Base-by-base conservation (phyloP, 1,140 invertebrate species). In the Drosophila tsacasi region DNA sequence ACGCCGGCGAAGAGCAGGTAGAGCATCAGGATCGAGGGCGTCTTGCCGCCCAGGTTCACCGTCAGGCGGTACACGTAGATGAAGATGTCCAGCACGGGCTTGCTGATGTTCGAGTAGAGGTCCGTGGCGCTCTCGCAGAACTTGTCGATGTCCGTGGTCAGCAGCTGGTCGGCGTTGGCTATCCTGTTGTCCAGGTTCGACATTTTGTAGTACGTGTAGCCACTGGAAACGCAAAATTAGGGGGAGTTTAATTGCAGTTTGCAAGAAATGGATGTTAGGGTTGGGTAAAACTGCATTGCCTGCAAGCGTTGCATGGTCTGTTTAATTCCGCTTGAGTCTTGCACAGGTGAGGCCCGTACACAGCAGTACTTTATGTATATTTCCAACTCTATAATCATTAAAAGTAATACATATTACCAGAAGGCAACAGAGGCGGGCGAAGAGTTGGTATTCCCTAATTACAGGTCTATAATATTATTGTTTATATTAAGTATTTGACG, bases 201-300 rank as follows among this genome's bases (percentile, higher is more conserved):
- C 96, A 99, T 98, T 94, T 99, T 97, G 93, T 99, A 99, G 93
- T 98, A 99, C 3, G 98, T 99, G 90, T 98, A 98, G 49, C 97
- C 97, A 83, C 97, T 98, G 94, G 87, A 82, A 19, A 10, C 1
- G 65, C 1, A 37, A 19, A 40, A 23, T 35, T 1, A 32, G 10
- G 9, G 1, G 8, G 27, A 13, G 27, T 30, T 12, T 30, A 10
- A 39, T 19, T 50, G 12, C 23, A 27, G 23, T 25, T 49, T 27
- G 23, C 8, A 4, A 4, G 23, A 25, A 25, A 5, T 27, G 17
- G 46, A 35, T 23, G n/a, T n/a, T n/a, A n/a, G n/a, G 23, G 52
- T 37, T 37, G 0, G 32, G 19, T 21, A 54, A 54, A 21, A 35
- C 5, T 15, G 30, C 30, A 54, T 54, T 35, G 30, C 52, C 19